Percentiles rank a stretch among this genome's conserved stretches.
phyloP scores from a whole-genome alignment of 2,113 vertebrate species.

The Balaeniceps rex region DNA sequence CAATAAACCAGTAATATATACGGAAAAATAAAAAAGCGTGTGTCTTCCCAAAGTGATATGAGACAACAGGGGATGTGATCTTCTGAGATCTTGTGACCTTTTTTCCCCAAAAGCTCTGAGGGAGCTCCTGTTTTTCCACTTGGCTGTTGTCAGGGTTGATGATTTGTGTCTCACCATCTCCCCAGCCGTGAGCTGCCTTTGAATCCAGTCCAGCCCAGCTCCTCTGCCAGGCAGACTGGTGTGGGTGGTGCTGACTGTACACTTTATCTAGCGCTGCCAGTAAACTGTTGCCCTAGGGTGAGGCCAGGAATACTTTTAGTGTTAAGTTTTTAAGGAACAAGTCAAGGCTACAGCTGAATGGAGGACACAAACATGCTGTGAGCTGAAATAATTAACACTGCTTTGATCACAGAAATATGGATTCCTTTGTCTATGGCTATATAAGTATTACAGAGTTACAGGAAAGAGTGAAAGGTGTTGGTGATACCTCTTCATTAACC shows the following conservation, averaged over 20 bases:
- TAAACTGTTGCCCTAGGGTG: background rate
- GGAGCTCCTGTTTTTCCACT: background rate
- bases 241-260: slow-evolving; percentile 26
- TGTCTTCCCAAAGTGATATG: background rate
- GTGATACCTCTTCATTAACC: background rate
- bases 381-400: background rate
- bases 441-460: background rate
- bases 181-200: background rate
- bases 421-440: background rate
- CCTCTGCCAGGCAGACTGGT: slow-evolving; percentile 31
- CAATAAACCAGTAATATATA: background rate
- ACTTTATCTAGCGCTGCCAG: background rate
- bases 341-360: background rate
- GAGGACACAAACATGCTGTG: background rate
- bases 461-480: background rate
- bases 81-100: background rate
- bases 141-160: background rate
- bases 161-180: background rate
- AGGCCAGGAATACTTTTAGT: background rate
- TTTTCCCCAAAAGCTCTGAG: background rate
- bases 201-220: background rate
- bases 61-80: background rate
- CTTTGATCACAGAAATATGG: background rate
- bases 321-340: background rate
- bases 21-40: background rate